Evolutionary conservation across 2,113 vertebrate species (phyloP), one percentile per base, ranked within the genome.

Genomic region (Takifugu bimaculatus): DNA sequence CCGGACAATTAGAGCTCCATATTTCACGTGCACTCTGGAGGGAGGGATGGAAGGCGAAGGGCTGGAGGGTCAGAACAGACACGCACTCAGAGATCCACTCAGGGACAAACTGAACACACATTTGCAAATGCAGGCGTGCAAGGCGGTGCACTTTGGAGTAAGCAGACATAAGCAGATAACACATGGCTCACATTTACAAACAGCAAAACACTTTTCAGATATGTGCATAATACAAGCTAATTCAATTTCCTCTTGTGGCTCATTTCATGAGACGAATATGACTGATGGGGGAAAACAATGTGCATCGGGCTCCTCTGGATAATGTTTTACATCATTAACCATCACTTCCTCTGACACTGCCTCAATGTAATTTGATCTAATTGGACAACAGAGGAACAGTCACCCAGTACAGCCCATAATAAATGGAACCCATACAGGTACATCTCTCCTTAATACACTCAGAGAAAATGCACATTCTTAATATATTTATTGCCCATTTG

Each of bases 1-100:
- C 79, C 86, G 87, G 84, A 85, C 88, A 90, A 89, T 91, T 90
- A 90, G 85, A 87, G 86, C 76, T 68, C 82, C 68, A 81, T 92
- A 92, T 91, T 89, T 91, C 88, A 90, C 80, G 84, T 65, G 51
- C 78, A 60, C 82, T 82, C 87, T 82, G 75, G 65, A 60, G 82
- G 78, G 84, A 80, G 70, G 70, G 66, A 74, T 65, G 80, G 76
- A 68, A 45, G 70, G 61, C 59, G 68, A 75, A 70, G 72, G 57
- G 75, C 42, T 57, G 68, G 62, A 58, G 65, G 82, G 84, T 85
- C 83, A 85, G 76, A 71, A 82, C 70, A 74, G 59, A 72, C 79
- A 81, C 68, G 59, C 57, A 48, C 50, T 50, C 62, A 48, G n/a
- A 58, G 14, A 70, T 20, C 43, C 26, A 65, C 57, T 43, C 42